Evolutionary conservation across 2,888 invertebrate genomes (phyloP).

Genomic region (Lasiommata megera): DNA sequence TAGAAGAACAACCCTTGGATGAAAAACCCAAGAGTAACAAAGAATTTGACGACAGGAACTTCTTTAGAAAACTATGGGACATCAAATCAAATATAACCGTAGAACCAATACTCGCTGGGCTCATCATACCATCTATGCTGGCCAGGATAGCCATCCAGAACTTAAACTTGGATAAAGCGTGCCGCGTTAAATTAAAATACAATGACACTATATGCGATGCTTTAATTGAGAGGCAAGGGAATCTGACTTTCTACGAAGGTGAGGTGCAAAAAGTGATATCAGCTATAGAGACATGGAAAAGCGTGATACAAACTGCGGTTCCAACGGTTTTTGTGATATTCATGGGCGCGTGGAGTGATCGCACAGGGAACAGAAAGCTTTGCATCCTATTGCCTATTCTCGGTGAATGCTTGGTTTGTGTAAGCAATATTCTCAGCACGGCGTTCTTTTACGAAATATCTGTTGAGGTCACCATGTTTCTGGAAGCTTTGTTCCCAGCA

Average conservation of each 20-base stretch:
- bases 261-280: slow-evolving; percentile 81
- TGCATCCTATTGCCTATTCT: slow-evolving; percentile 79
- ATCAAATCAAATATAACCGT: slow-evolving; percentile 84
- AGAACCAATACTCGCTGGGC: slow-evolving; percentile 86
- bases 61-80: slow-evolving; percentile 75
- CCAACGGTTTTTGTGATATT: slow-evolving; percentile 79
- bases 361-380: slow-evolving; percentile 78
- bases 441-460: slow-evolving; percentile 77
- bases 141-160: slow-evolving; percentile 84
- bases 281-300: slow-evolving; percentile 79
- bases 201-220: slow-evolving; percentile 62
- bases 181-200: slow-evolving; percentile 56
- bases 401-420: slow-evolving; percentile 73
- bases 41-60: slow-evolving; percentile 60
- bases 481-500: slow-evolving; percentile 78
- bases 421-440: slow-evolving; percentile 75
- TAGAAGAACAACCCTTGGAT: slow-evolving; percentile 56
- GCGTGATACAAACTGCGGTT: slow-evolving; percentile 77
- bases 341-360: slow-evolving; percentile 83
- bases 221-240: slow-evolving; percentile 60
- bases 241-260: slow-evolving; percentile 82
- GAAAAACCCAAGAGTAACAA: slow-evolving; percentile 38
- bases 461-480: slow-evolving; percentile 76
- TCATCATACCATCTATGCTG: slow-evolving; percentile 83
- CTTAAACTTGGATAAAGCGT: slow-evolving; percentile 69